Percentiles rank a stretch among this genome's conserved stretches.
Conservation (phyloP, 2,797 vertebrate genomes). For the Mus minutoides region DNA sequence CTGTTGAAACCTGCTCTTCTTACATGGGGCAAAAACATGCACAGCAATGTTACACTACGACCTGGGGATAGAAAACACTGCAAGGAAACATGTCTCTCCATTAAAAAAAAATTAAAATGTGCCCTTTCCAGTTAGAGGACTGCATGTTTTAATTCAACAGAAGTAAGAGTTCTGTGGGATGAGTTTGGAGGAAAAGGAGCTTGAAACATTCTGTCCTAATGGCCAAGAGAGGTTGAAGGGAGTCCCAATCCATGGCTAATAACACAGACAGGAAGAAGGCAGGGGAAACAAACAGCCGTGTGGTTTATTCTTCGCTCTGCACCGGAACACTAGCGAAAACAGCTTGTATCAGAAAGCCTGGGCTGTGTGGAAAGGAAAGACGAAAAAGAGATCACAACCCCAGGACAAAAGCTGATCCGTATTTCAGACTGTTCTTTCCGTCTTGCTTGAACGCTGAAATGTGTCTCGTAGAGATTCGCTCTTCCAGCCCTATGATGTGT, state of each 20-base stretch:
- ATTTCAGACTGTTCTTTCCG: background rate
- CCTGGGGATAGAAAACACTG: slow-evolving; percentile 39
- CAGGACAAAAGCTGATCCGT: background rate
- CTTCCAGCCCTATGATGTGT: background rate
- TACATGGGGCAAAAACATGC: slow-evolving; percentile 50
- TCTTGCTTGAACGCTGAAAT: background rate
- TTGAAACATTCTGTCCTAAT: slow-evolving; percentile 22
- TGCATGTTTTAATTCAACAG: slow-evolving; percentile 59
- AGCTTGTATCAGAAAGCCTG: slow-evolving; percentile 29
- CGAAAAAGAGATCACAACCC: background rate
- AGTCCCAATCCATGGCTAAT: slow-evolving; percentile 32
- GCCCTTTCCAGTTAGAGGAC: slow-evolving; percentile 13
- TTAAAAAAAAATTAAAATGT: slow-evolving; percentile 48
- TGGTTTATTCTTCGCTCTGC: background rate
- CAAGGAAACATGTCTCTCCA: slow-evolving; percentile 56
- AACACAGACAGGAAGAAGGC: slow-evolving; percentile 45
- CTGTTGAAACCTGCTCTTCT: slow-evolving; percentile 66
- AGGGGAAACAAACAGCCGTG: slow-evolving; percentile 46
- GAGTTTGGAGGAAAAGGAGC: slow-evolving; percentile 28
- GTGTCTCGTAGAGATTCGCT: slow-evolving; percentile 5
- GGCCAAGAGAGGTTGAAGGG: slow-evolving; percentile 54
- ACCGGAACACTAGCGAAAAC: slow-evolving; percentile 61
- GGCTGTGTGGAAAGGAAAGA: background rate
- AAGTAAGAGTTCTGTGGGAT: slow-evolving; percentile 1
- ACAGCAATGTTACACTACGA: background rate